Evolutionary conservation across 1,140 invertebrate species (phyloP).

Genomic region (Caenorhabditis briggsae): DNA sequence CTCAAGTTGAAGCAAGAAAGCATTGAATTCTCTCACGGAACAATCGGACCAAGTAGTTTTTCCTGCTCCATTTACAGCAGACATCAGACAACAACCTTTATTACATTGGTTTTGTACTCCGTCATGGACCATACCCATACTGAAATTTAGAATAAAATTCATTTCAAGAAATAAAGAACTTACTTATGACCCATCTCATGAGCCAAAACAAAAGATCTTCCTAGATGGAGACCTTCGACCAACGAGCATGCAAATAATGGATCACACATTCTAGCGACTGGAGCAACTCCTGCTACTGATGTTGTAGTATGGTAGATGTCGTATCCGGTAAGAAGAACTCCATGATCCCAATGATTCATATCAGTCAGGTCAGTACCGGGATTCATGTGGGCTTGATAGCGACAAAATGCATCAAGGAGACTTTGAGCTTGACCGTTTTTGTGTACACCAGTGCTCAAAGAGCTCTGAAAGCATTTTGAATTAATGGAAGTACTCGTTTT

Average conservation of each 20-base stretch:
- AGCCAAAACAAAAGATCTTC: conserved; percentile 76
- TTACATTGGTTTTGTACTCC: conserved; percentile 77
- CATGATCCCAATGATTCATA: conserved; percentile 80
- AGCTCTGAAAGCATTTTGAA: conserved; percentile 59
- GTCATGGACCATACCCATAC: conserved; percentile 78
- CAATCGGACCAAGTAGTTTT: conserved; percentile 78
- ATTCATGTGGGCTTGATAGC: conserved; percentile 77
- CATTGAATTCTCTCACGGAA: conserved; percentile 77
- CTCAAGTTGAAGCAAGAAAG: conserved; percentile 77
- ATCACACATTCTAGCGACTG: conserved; percentile 78
- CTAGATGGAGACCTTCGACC: conserved; percentile 76
- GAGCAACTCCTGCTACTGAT: conserved; percentile 75
- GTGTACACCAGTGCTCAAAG: conserved; percentile 72
- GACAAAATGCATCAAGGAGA: conserved; percentile 75
- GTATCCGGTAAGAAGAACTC: conserved; percentile 80
- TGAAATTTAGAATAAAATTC: conserved; percentile 47
- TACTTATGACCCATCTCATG: conserved; percentile 78
- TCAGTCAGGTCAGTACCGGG: conserved; percentile 77
- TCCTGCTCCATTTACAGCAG: conserved; percentile 77
- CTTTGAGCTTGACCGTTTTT: conserved; percentile 78
- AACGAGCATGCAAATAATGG: conserved; percentile 77
- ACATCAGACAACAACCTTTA: conserved; percentile 76
- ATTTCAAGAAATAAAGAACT: conserved; percentile 41
- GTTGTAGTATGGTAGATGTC: conserved; percentile 78
- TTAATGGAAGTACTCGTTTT: neutral